A percentile compares a stretch with the other conserved stretches of the same genome.
Evolutionary conservation across 2,888 invertebrate genomes (phyloP).

Genomic region (Octodonta nipae): DNA sequence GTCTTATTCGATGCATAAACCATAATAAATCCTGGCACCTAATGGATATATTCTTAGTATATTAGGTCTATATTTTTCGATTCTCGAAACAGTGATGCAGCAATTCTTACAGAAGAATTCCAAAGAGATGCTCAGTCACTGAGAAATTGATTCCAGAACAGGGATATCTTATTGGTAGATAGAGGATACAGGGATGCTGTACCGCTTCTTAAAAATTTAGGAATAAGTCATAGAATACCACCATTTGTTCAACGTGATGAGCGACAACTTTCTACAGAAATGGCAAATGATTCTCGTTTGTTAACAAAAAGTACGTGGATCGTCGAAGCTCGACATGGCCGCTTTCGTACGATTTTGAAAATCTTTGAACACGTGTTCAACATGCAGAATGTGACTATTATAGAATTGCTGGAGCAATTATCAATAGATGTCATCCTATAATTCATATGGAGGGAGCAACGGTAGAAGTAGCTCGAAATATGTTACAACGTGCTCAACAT

Average conservation of each 20-base stretch:
- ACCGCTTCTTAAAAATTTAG: slow-evolving; percentile 2
- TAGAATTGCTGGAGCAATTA: slow-evolving; percentile 6
- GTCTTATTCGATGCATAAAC: slow-evolving; percentile 5
- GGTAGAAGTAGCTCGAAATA: not conserved
- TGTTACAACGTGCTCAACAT: not conserved
- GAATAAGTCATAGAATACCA: slow-evolving; percentile 3
- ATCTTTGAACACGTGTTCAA: not conserved
- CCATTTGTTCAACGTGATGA: not conserved
- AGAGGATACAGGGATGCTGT: slow-evolving; percentile 5
- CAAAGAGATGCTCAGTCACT: slow-evolving; percentile 5
- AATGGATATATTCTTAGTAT: slow-evolving; percentile 7
- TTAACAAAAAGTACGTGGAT: slow-evolving; percentile 5
- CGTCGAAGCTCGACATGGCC: slow-evolving; percentile 6
- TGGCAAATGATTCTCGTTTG: slow-evolving; percentile 4
- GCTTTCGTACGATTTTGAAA: slow-evolving; percentile 5
- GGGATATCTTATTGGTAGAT: slow-evolving; percentile 6
- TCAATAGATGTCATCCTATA: slow-evolving; percentile 2
- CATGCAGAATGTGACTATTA: too few relatives aligned
- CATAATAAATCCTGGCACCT: slow-evolving; percentile 5
- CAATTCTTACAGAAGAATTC: slow-evolving; percentile 5
- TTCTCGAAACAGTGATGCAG: slow-evolving; percentile 6
- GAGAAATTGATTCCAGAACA: slow-evolving; percentile 6
- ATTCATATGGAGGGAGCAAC: not conserved
- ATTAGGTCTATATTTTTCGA: slow-evolving; percentile 7
- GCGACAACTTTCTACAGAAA: slow-evolving; percentile 3